These are phyloP conservation scores for Pristis pectinata DNA, from an alignment of 2,797 vertebrate species.

Conservation along the genomic window DNA sequence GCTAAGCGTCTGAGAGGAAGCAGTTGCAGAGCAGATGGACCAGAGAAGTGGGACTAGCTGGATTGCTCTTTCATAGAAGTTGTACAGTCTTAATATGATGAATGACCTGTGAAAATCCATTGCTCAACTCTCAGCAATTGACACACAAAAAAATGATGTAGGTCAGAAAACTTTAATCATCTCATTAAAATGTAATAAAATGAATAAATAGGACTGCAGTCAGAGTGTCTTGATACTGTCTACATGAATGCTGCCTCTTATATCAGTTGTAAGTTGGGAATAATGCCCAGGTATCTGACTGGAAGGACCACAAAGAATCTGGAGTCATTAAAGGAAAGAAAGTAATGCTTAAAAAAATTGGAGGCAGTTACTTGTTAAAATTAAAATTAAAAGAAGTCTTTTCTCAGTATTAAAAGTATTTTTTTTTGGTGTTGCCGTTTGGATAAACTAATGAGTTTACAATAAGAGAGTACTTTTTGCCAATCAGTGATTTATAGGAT, in stretches of 20 bases:
- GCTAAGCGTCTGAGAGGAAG: no score
- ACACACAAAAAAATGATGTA: background rate
- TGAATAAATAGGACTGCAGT: background rate
- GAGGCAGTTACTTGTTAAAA: background rate
- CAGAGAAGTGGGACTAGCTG: no score
- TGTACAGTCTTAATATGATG: no score
- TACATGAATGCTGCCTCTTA: background rate
- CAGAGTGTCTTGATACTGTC: background rate
- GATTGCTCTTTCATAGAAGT: no score
- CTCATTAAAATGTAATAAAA: background rate
- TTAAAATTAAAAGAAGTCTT: no score
- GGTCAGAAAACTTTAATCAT: background rate
- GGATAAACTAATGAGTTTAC: background rate
- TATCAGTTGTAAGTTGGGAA: background rate
- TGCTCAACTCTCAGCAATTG: background rate
- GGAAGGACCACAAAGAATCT: background rate
- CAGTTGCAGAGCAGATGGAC: no score
- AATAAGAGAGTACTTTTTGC: background rate
- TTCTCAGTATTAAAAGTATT: background rate
- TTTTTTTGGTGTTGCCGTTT: background rate
- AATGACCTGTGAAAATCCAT: background rate
- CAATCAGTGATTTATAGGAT: slow-evolving; percentile 26
- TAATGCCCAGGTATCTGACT: background rate
- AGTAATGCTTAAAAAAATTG: background rate
- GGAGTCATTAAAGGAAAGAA: background rate